phyloP scores from a whole-genome alignment of 1,140 invertebrate species.

The Calliphora vicina region DNA sequence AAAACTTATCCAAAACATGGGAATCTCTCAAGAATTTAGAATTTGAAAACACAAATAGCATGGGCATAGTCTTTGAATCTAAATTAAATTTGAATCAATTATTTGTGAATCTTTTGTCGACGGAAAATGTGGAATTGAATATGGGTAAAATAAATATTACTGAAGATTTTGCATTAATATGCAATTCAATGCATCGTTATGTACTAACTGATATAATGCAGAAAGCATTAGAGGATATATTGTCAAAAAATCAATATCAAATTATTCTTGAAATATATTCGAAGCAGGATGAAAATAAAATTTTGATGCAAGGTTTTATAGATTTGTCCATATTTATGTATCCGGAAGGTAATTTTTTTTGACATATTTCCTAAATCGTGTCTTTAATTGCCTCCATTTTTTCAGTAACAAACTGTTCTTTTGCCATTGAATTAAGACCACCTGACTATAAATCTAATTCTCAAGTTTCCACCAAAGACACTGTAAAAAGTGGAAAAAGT shows the following conservation, averaged over 20 bases:
- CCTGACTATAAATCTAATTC: neutral
- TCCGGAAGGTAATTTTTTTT: constrained; percentile 28
- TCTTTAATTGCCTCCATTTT: neutral
- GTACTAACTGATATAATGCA: constrained; percentile 47
- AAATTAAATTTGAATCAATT: constrained; percentile 40
- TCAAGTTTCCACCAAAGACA: neutral
- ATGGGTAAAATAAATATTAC: constrained; percentile 39
- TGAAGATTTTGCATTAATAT: constrained; percentile 47
- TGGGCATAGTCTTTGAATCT: constrained; percentile 46
- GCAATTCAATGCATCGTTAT: constrained; percentile 54
- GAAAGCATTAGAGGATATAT: constrained; percentile 43
- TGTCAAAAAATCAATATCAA: constrained; percentile 10
- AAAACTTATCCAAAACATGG: constrained; percentile 48
- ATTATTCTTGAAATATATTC: constrained; percentile 13
- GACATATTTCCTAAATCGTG: neutral
- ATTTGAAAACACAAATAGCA: constrained; percentile 21
- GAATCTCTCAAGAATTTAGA: constrained; percentile 46
- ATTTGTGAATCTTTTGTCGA: constrained; percentile 42
- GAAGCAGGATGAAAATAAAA: neutral
- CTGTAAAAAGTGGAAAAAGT: neutral
- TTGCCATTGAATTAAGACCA: constrained; percentile 26
- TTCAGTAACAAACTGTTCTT: constrained; percentile 20
- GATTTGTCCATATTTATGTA: constrained; percentile 34
- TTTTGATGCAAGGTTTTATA: constrained; percentile 27
- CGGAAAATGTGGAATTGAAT: constrained; percentile 40